phyloP scores from a whole-genome alignment of 2,888 invertebrate species.

The Platycnemis pennipes region DNA sequence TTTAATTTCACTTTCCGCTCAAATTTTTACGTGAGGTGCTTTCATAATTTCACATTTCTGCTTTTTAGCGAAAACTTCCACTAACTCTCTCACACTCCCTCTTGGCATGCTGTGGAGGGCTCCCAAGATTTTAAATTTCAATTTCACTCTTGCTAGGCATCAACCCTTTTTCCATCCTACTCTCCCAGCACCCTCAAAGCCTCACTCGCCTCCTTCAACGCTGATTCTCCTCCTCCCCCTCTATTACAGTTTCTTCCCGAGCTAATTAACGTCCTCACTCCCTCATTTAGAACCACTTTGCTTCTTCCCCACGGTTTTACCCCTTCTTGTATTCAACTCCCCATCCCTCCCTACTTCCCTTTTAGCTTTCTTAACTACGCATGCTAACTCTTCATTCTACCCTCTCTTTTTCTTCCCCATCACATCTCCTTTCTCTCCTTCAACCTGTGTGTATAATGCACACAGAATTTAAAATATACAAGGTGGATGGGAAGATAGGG shows the following conservation, averaged over 20 bases:
- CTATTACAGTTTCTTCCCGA: not conserved
- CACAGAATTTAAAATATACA: not conserved
- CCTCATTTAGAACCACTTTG: conserved; percentile 2
- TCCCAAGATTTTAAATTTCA: conserved; percentile 12
- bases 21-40: not conserved
- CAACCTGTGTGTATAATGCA: not conserved
- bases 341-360: not conserved
- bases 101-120: not conserved
- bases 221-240: not conserved
- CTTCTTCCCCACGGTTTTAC: not conserved
- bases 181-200: not conserved
- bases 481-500: not conserved
- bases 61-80: not conserved
- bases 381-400: not conserved
- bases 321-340: no score
- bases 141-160: not conserved
- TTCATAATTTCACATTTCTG: not conserved
- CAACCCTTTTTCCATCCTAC: not conserved
- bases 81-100: not conserved
- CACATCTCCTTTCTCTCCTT: not conserved
- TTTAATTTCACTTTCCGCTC: conserved; percentile 3
- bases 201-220: not conserved
- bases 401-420: not conserved
- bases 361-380: not conserved
- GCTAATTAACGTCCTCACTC: conserved; percentile 14